Conservation (phyloP, 2,888 invertebrate genomes). For the Oxycera nigricornis region DNA sequence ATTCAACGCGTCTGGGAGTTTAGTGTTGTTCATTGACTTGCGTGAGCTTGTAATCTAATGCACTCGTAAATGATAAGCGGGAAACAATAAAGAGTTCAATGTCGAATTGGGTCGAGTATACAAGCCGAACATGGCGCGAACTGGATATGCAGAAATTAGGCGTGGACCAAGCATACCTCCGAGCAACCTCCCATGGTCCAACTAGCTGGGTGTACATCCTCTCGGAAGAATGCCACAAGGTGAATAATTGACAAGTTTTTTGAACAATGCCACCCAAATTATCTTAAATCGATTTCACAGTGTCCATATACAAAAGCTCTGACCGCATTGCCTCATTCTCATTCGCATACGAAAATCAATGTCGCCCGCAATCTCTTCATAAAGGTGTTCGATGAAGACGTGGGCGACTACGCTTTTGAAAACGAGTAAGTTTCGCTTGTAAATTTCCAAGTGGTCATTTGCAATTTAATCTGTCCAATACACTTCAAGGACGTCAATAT, state of each 20-base stretch:
- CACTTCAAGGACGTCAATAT: slow-evolving; percentile 65
- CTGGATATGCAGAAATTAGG: slow-evolving; percentile 67
- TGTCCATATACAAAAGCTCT: slow-evolving; percentile 70
- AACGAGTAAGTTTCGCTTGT: slow-evolving; percentile 54
- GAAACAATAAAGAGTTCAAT: too few species aligned
- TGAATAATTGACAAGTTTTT: slow-evolving; percentile 53
- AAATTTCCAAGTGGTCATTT: background rate
- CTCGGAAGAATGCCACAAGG: slow-evolving; percentile 74
- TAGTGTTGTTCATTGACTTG: background rate
- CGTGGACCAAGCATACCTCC: slow-evolving; percentile 73
- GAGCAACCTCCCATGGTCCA: slow-evolving; percentile 57
- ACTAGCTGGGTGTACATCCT: slow-evolving; percentile 69
- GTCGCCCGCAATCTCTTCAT: slow-evolving; percentile 66
- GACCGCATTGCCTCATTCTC: slow-evolving; percentile 54
- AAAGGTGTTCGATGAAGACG: slow-evolving; percentile 65
- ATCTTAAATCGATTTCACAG: slow-evolving; percentile 59
- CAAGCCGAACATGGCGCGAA: slow-evolving; percentile 65
- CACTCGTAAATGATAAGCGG: background rate
- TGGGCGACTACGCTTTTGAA: slow-evolving; percentile 62
- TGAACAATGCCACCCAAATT: background rate
- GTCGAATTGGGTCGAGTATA: slow-evolving; percentile 67
- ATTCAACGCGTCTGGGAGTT: too few species aligned
- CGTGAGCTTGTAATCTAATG: background rate
- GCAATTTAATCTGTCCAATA: slow-evolving; percentile 16
- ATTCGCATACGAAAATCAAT: slow-evolving; percentile 61